Conservation (phyloP, 37 sponge, comb jelly and placozoan species). For the Hormiphora californensis region DNA sequence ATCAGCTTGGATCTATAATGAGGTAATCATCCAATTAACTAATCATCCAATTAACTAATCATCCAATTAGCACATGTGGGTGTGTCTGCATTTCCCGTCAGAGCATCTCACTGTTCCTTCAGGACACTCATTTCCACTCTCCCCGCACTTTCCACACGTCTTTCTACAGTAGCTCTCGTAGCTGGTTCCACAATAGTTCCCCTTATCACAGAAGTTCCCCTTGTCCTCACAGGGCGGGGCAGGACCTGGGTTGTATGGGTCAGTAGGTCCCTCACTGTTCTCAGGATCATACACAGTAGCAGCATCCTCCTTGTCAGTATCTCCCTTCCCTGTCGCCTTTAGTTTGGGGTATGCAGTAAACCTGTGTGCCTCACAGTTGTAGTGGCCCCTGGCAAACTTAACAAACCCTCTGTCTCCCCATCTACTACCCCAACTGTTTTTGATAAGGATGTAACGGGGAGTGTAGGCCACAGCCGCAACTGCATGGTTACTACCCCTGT, state of each 20-base stretch:
- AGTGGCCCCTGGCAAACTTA: neutral
- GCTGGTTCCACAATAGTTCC: neutral
- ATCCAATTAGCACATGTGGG: slow-evolving; percentile 1
- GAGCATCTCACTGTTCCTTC: neutral
- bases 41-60: neutral
- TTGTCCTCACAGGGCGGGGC: slow-evolving; percentile 1
- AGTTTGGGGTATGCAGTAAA: neutral
- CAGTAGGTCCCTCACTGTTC: slow-evolving; percentile 6
- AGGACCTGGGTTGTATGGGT: slow-evolving; percentile 13
- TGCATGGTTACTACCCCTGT: neutral
- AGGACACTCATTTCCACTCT: neutral
- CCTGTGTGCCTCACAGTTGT: neutral
- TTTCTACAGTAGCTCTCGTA: slow-evolving; percentile 7
- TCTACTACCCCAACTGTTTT: slow-evolving; percentile 5
- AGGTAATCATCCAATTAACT: neutral
- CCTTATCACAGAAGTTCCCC: neutral
- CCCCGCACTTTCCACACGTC: neutral
- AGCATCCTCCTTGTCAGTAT: neutral
- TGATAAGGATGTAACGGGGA: slow-evolving; percentile 5
- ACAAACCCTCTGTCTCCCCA: slow-evolving; percentile 19
- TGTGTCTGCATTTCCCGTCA: neutral
- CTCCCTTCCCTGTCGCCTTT: neutral
- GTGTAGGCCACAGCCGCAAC: neutral
- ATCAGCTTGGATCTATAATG: slow-evolving; percentile 3
- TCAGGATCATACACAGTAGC: neutral